phyloP scores from a whole-genome alignment of 2,797 vertebrate genomes.

The Mycteria americana region DNA sequence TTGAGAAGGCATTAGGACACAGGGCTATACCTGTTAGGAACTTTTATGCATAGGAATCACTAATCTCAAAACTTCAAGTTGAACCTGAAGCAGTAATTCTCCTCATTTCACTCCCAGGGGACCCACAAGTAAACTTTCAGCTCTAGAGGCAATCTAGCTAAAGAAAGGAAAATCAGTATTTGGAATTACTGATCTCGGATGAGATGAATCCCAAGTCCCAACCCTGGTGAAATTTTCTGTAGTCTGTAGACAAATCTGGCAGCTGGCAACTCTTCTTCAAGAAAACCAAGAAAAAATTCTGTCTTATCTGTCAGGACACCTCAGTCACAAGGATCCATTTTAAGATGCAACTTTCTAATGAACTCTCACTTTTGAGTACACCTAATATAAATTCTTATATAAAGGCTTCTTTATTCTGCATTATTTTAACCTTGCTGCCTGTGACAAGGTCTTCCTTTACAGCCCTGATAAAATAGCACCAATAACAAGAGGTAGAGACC shows the following conservation, averaged over 20 bases:
- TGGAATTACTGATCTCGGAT: neutral
- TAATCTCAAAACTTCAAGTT: too few relatives aligned
- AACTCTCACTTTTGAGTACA: neutral
- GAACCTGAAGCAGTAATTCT: neutral
- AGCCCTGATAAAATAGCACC: neutral
- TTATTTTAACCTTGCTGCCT: neutral
- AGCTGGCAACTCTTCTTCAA: neutral
- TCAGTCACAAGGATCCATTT: neutral
- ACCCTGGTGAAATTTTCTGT: neutral
- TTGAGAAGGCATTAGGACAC: neutral
- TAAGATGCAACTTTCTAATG: neutral
- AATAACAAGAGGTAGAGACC: neutral
- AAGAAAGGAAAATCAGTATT: neutral
- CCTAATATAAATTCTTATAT: neutral
- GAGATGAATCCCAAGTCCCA: neutral
- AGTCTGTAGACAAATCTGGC: neutral
- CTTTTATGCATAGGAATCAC: neutral
- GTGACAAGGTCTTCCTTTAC: neutral
- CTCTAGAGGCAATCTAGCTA: neutral
- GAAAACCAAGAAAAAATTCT: neutral
- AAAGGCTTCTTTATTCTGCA: conserved; percentile 1
- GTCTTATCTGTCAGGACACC: neutral
- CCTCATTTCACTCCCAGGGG: neutral
- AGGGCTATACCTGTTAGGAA: neutral
- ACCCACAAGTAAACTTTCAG: neutral